Evolutionary conservation across 2,113 vertebrate genomes (phyloP).

Genomic region (Callipepla californica): DNA sequence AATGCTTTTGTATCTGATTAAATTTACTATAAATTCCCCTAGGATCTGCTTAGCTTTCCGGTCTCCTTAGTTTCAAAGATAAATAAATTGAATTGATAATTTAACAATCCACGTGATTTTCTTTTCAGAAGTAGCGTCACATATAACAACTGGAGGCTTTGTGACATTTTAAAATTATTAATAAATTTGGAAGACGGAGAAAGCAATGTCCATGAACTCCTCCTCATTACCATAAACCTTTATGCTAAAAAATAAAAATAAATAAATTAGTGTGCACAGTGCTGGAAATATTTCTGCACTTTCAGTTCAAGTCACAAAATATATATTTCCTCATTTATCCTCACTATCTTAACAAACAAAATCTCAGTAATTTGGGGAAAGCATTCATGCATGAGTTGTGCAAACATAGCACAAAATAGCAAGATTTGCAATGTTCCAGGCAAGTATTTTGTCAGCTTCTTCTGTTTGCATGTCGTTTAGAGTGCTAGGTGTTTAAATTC

Average conservation of each 20-base stretch:
- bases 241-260: constrained; percentile 50
- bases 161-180: constrained; percentile 17
- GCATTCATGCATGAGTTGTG: constrained; percentile 44
- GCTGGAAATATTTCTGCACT: constrained; percentile 44
- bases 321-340: constrained; percentile 63
- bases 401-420: constrained; percentile 31
- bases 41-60: constrained; percentile 15
- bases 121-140: background rate
- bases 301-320: constrained; percentile 63
- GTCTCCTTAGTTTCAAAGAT: constrained; percentile 30
- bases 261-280: background rate
- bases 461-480: constrained; percentile 1
- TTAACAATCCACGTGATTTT: constrained; percentile 4
- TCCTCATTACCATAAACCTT: constrained; percentile 34
- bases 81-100: constrained; percentile 40
- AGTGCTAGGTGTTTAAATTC: background rate
- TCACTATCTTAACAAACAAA: constrained; percentile 52
- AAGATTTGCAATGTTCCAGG: constrained; percentile 33
- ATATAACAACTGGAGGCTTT: background rate
- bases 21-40: constrained; percentile 5
- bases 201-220: background rate
- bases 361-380: constrained; percentile 40
- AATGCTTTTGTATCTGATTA: constrained; percentile 27
- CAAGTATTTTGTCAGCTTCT: constrained; percentile 40
- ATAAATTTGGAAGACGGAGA: constrained; percentile 20